A percentile compares a stretch with the other conserved stretches of the same genome.
These are phyloP conservation scores for Phanerotoma sp. DNA, from an alignment of 2,888 invertebrate species.

Conservation along the genomic window DNA sequence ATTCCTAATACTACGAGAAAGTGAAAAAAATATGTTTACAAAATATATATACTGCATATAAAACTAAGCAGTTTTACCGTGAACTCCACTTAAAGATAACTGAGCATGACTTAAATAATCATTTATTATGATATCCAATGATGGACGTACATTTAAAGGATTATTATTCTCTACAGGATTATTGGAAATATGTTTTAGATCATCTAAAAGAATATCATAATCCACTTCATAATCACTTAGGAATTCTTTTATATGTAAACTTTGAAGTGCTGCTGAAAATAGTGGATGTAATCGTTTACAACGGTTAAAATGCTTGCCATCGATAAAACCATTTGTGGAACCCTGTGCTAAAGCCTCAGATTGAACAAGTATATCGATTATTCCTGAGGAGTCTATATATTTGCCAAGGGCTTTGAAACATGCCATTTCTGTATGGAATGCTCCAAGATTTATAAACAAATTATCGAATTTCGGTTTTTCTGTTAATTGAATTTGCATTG, in stretches of 20 bases:
- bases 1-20: conserved; percentile 32
- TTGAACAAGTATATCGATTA: conserved; percentile 44
- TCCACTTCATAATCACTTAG: conserved; percentile 27
- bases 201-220: conserved; percentile 28
- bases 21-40: conserved; percentile 24
- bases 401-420: conserved; percentile 46
- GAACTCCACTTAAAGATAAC: conserved; percentile 27
- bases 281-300: conserved; percentile 48
- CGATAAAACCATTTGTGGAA: conserved; percentile 44
- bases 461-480: conserved; percentile 42
- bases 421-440: conserved; percentile 44
- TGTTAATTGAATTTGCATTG: conserved; percentile 10
- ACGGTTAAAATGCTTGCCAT: conserved; percentile 49
- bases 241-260: conserved; percentile 44
- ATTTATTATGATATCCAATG: not conserved
- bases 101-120: conserved; percentile 35
- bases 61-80: conserved; percentile 34
- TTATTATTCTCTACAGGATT: conserved; percentile 4
- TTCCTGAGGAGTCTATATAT: conserved; percentile 44
- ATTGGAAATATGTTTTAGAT: conserved; percentile 20
- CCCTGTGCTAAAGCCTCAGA: conserved; percentile 43
- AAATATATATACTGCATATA: conserved; percentile 28
- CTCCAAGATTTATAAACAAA: conserved; percentile 48
- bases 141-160: not conserved
- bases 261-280: conserved; percentile 38